Evolutionary conservation across 2,113 vertebrate genomes (phyloP).

Genomic region (Gymnarchus niloticus): DNA sequence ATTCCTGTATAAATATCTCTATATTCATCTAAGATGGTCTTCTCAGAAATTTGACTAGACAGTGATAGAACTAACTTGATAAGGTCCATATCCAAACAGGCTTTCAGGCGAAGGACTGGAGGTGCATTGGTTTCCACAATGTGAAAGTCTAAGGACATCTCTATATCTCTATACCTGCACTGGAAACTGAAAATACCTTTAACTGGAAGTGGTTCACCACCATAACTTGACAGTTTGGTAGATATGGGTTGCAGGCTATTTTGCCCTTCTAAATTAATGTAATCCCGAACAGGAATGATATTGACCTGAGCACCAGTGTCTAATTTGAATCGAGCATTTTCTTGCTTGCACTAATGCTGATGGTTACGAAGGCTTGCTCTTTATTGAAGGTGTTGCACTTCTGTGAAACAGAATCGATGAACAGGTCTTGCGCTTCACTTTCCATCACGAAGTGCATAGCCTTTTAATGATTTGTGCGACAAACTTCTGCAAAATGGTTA

Average conservation of each 20-base stretch:
- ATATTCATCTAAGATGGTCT: constrained; percentile 7
- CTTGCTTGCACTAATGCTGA: too few relatives aligned
- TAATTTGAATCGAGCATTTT: too few relatives aligned
- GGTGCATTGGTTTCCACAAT: too few relatives aligned
- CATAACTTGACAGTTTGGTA: too few relatives aligned
- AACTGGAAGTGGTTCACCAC: too few relatives aligned
- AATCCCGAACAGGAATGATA: constrained; percentile 3
- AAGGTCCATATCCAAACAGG: constrained; percentile 24
- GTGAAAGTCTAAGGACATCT: too few relatives aligned
- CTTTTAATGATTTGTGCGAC: neutral
- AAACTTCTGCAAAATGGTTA: constrained; percentile 36
- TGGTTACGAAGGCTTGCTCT: too few relatives aligned
- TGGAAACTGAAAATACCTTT: constrained; percentile 10
- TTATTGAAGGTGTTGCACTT: too few relatives aligned
- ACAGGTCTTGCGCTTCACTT: constrained; percentile 1
- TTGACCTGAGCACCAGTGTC: constrained; percentile 20
- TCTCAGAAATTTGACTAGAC: too few relatives aligned
- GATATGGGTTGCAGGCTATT: neutral
- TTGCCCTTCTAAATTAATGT: neutral
- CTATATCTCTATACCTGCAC: constrained; percentile 19
- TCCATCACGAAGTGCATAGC: constrained; percentile 12
- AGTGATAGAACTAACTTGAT: constrained; percentile 17
- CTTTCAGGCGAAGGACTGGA: constrained; percentile 23
- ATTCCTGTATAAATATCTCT: constrained; percentile 26
- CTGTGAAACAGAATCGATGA: constrained; percentile 29